Evolutionary conservation across 64 coral and sea anemone species (phyloP).

Genomic region (Stylophora pistillata): DNA sequence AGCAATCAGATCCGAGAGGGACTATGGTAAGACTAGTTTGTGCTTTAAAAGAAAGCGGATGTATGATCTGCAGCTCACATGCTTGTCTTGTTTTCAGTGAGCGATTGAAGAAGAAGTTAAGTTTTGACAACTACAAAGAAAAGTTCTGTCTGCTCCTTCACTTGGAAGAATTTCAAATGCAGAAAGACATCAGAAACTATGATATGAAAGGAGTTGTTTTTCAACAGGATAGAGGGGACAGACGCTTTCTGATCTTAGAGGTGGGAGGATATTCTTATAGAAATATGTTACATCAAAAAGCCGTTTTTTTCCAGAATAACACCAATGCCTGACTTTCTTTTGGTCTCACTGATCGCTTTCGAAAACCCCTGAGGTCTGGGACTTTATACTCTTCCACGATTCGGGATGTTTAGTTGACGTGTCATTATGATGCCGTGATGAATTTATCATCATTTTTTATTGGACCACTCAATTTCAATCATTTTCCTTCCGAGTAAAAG

Average conservation of each 20-base stretch:
- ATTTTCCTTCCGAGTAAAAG: no score
- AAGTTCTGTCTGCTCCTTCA: conserved; percentile 72
- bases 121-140: conserved; percentile 47
- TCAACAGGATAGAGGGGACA: conserved; percentile 20
- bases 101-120: conserved; percentile 28
- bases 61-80: no score
- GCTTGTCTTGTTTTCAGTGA: conserved; percentile 5
- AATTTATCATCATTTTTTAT: background rate
- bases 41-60: no score
- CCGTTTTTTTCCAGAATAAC: background rate
- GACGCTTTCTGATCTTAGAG: conserved; percentile 37
- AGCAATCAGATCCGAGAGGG: conserved; percentile 16
- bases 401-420: no score
- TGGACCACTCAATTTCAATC: no score
- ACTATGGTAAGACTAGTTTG: background rate
- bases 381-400: no score
- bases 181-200: conserved; percentile 75
- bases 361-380: no score
- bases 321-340: background rate
- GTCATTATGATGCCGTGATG: background rate
- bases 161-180: conserved; percentile 81
- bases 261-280: background rate
- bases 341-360: no score
- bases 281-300: background rate
- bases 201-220: conserved; percentile 62